Conservation (phyloP, 2,113 vertebrate genomes). For the Platycercus adscitus region DNA sequence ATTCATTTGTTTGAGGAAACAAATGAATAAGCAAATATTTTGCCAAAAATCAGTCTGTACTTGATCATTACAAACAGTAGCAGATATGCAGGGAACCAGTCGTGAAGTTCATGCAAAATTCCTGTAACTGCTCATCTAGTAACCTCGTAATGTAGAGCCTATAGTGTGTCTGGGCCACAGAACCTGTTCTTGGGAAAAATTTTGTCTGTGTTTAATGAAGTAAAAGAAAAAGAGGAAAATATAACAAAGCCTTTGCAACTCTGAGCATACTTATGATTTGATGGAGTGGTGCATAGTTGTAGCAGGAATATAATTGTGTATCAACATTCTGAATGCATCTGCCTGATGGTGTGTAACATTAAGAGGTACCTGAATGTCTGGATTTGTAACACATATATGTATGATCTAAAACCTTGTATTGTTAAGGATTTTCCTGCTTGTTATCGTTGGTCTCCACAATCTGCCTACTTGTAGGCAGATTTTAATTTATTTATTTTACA, state of each 20-base stretch:
- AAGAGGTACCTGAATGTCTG: background rate
- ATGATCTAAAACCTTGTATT: background rate
- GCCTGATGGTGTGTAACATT: background rate
- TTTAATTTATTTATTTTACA: background rate
- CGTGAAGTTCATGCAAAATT: background rate
- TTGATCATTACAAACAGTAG: background rate
- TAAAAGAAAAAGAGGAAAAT: background rate
- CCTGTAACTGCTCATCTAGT: background rate
- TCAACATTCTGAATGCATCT: background rate
- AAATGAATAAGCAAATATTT: background rate
- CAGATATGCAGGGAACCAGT: background rate
- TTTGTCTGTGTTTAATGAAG: background rate
- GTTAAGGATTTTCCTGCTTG: background rate
- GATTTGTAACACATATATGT: background rate
- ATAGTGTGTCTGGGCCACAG: background rate
- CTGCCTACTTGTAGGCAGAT: background rate
- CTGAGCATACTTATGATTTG: background rate
- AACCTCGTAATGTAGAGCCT: background rate
- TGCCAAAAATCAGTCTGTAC: background rate
- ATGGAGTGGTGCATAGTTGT: background rate
- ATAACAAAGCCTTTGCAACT: background rate
- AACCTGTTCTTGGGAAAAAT: background rate
- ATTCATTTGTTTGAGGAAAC: background rate
- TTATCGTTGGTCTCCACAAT: background rate
- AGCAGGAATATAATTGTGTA: background rate